These are phyloP conservation scores for Eupithecia exiguata DNA, from an alignment of 2,888 invertebrate species.

Conservation along the genomic window DNA sequence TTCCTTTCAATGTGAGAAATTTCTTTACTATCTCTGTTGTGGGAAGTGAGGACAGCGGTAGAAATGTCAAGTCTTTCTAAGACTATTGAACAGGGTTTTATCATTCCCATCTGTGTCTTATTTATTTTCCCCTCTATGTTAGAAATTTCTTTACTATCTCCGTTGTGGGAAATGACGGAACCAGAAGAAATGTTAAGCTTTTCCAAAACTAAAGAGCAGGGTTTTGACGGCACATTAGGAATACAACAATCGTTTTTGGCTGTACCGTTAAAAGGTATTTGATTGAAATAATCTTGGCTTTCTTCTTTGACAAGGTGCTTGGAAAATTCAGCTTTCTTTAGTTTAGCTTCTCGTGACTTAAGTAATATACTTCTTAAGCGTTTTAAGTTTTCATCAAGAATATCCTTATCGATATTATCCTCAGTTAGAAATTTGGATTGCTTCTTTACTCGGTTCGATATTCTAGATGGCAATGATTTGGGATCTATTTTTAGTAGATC, in stretches of 20 bases:
- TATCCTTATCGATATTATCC: neutral
- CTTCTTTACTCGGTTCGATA: neutral
- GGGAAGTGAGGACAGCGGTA: neutral
- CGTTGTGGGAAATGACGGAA: neutral
- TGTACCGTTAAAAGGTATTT: neutral
- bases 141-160: neutral
- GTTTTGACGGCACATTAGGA: neutral
- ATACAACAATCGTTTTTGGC: neutral
- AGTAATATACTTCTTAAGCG: neutral
- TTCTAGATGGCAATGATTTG: neutral
- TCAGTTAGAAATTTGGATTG: neutral
- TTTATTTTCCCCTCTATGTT: neutral
- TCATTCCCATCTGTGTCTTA: neutral
- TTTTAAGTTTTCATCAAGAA: neutral
- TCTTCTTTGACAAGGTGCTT: neutral
- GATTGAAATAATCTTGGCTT: neutral
- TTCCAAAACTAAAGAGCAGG: neutral
- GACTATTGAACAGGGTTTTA: neutral
- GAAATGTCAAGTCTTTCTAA: constrained; percentile 1
- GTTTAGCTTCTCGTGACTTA: neutral
- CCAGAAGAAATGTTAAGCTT: neutral
- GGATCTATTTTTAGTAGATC: neutral
- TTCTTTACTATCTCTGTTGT: neutral
- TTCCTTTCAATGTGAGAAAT: neutral
- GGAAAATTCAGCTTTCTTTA: neutral